A percentile compares a stretch with the other conserved stretches of the same genome.
Conservation (phyloP, 2,113 vertebrate genomes). For the Callipepla californica region DNA sequence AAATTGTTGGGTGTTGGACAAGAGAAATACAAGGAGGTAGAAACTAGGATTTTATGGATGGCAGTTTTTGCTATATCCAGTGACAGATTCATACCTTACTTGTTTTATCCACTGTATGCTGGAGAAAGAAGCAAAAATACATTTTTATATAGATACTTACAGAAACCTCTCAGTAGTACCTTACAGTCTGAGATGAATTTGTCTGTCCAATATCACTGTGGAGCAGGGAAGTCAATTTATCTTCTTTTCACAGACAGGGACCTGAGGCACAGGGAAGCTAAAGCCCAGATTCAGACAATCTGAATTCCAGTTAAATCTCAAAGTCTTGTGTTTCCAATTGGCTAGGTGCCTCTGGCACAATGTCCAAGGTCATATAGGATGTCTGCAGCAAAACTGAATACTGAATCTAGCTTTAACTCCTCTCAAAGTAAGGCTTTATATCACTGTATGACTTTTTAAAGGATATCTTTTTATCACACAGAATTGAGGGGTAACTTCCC, state of each 20-base stretch:
- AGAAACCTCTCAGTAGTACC: neutral
- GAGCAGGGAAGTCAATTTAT: constrained; percentile 52
- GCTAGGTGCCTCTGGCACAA: constrained; percentile 4
- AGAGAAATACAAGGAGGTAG: neutral
- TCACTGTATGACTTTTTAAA: neutral
- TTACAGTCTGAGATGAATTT: constrained; percentile 23
- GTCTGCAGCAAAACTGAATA: constrained; percentile 4
- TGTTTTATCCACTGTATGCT: neutral
- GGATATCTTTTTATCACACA: neutral
- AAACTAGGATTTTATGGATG: neutral
- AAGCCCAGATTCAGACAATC: constrained; percentile 47
- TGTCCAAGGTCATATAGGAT: constrained; percentile 50
- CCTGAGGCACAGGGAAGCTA: constrained; percentile 46
- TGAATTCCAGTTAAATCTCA: constrained; percentile 45
- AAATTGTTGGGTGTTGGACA: neutral
- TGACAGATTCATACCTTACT: neutral
- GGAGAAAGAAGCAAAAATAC: neutral
- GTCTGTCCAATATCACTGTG: neutral
- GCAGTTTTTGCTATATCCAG: neutral
- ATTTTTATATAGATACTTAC: neutral
- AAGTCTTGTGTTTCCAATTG: constrained; percentile 42
- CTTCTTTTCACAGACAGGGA: constrained; percentile 54
- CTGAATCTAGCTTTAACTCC: neutral
- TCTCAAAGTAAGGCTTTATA: neutral
- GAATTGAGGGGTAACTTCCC: neutral